phyloP scores from a whole-genome alignment of 2,888 invertebrate genomes.

The Meloe dianella region DNA sequence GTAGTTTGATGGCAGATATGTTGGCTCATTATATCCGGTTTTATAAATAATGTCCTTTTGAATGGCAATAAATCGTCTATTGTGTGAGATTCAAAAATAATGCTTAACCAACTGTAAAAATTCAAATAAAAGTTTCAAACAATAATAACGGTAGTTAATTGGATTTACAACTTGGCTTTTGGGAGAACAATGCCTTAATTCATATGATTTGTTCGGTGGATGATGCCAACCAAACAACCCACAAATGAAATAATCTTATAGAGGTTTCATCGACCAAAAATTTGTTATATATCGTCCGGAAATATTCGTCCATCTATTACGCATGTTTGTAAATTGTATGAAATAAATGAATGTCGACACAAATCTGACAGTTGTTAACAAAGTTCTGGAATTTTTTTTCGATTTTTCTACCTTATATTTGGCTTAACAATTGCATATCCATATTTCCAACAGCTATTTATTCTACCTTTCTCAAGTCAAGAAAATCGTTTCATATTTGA shows the following conservation, averaged over 20 bases:
- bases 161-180: too few species aligned
- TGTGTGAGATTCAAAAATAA: too few species aligned
- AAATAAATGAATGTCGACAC: not conserved
- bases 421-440: not conserved
- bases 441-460: not conserved
- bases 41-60: too few species aligned
- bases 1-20: too few species aligned
- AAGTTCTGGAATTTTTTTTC: not conserved
- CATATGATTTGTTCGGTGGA: constrained; percentile 25
- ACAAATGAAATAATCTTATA: constrained; percentile 26
- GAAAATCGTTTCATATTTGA: not conserved
- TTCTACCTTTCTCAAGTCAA: not conserved
- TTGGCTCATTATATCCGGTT: too few species aligned
- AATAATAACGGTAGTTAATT: too few species aligned
- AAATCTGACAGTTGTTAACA: not conserved
- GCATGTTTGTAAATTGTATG: not conserved
- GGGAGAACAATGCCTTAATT: constrained; percentile 22
- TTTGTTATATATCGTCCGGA: not conserved
- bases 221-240: constrained; percentile 21
- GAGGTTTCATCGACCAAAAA: constrained; percentile 27
- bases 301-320: too few species aligned
- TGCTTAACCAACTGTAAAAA: too few species aligned
- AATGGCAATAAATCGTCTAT: too few species aligned
- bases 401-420: not conserved
- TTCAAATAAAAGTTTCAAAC: too few species aligned